Percentiles rank a stretch among this genome's conserved stretches.
These are phyloP conservation scores for Catalaphyllia jardinei DNA, from an alignment of 64 coral and sea anemone species.

Conservation along the genomic window DNA sequence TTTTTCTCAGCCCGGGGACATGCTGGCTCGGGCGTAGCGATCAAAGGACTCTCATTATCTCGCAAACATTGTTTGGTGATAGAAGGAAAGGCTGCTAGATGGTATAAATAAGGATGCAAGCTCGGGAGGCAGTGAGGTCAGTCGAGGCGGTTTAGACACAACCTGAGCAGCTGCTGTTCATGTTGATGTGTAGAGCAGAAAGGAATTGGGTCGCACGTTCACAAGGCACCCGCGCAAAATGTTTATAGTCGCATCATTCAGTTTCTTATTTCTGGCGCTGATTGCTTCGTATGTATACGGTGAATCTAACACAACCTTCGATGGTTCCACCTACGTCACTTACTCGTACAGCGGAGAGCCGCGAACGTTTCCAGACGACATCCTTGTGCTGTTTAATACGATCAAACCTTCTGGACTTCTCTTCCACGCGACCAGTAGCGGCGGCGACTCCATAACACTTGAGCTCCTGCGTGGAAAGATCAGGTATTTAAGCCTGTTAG, in stretches of 20 bases:
- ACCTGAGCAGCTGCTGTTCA: conserved; percentile 28
- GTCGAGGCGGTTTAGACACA: conserved; percentile 25
- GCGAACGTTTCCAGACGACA: conserved; percentile 42
- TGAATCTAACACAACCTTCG: conserved; percentile 56
- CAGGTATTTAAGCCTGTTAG: conserved; percentile 73
- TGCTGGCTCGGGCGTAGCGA: conserved; percentile 30
- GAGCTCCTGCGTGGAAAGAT: conserved; percentile 90
- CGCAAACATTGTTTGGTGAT: conserved; percentile 12
- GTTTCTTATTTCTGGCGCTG: conserved; percentile 21
- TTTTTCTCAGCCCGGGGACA: conserved; percentile 43
- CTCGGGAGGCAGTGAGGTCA: conserved; percentile 11
- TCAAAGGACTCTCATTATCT: conserved; percentile 31
- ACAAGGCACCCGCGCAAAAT: conserved; percentile 30
- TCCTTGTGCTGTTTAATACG: conserved; percentile 75
- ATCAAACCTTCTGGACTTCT: conserved; percentile 82
- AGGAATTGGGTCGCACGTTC: conserved; percentile 8
- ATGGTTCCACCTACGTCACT: conserved; percentile 71
- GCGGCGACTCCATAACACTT: conserved; percentile 85
- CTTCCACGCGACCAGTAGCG: conserved; percentile 65
- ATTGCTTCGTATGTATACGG: background rate
- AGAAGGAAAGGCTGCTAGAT: conserved; percentile 20
- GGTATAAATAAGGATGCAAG: conserved; percentile 47
- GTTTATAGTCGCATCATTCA: background rate
- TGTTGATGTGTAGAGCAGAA: conserved; percentile 27
- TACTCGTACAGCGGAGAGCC: conserved; percentile 52